Evolutionary conservation across 2,888 invertebrate species (phyloP).

Genomic region (Monoplex corrugatus): DNA sequence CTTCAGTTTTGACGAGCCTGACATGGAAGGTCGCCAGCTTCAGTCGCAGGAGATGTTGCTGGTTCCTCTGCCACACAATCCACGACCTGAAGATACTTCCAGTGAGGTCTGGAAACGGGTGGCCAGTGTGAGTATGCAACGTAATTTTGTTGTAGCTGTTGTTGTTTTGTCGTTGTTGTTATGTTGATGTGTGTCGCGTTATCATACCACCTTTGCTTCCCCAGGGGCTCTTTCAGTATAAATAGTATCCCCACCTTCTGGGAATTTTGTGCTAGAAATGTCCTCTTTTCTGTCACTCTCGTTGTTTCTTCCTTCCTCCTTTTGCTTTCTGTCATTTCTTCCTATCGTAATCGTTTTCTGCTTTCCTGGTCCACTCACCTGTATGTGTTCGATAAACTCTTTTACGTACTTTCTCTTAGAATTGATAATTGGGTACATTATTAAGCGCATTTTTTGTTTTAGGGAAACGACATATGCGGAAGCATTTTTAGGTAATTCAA

Average conservation of each 20-base stretch:
- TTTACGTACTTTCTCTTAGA: too few relatives aligned
- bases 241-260: neutral
- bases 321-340: too few relatives aligned
- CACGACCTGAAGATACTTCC: neutral
- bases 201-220: neutral
- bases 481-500: too few relatives aligned
- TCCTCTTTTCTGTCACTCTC: too few relatives aligned
- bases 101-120: constrained; percentile 41
- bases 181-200: neutral
- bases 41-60: constrained; percentile 32
- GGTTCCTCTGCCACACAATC: constrained; percentile 12
- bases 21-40: constrained; percentile 27
- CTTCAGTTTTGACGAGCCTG: constrained; percentile 57
- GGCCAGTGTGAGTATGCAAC: constrained; percentile 8
- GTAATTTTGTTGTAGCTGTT: neutral
- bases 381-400: too few relatives aligned
- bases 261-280: neutral
- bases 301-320: too few relatives aligned
- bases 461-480: too few relatives aligned
- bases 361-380: too few relatives aligned
- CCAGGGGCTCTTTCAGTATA: neutral
- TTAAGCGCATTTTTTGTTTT: too few relatives aligned
- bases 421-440: too few relatives aligned
- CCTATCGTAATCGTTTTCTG: too few relatives aligned
- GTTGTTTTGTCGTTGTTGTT: neutral